These are phyloP conservation scores for Halichoeres trimaculatus DNA, from an alignment of 2,113 vertebrate genomes.

Conservation along the genomic window DNA sequence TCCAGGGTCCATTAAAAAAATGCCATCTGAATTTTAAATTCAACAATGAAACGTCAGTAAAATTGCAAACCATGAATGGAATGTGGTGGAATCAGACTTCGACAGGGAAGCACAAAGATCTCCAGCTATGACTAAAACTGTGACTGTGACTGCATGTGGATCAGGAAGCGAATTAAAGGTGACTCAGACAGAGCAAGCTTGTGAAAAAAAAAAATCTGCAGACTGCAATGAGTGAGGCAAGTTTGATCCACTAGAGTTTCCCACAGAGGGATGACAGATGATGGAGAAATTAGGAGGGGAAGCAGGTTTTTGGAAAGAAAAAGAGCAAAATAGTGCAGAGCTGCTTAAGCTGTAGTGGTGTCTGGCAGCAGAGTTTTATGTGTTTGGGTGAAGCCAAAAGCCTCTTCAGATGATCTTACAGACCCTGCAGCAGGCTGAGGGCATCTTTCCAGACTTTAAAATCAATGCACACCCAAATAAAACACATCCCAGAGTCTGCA, in stretches of 20 bases:
- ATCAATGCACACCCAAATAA: background rate
- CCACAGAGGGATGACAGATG: constrained; percentile 1
- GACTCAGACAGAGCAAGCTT: constrained; percentile 35
- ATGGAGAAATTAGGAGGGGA: constrained; percentile 1
- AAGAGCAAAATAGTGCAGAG: constrained; percentile 24
- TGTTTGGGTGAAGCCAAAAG: constrained; percentile 46
- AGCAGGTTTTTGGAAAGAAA: constrained; percentile 24
- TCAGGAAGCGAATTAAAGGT: constrained; percentile 21
- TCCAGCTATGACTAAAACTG: constrained; percentile 8
- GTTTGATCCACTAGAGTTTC: constrained; percentile 4
- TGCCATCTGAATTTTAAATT: too few species aligned
- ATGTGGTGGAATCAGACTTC: background rate
- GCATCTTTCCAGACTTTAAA: background rate
- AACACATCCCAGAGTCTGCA: background rate
- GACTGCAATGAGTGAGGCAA: background rate
- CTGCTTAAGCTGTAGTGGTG: constrained; percentile 45
- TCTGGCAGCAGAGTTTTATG: constrained; percentile 23
- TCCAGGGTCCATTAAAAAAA: background rate
- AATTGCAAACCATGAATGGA: background rate
- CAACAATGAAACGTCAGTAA: background rate
- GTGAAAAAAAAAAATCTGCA: constrained; percentile 50
- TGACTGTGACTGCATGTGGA: constrained; percentile 3
- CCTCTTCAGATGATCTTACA: constrained; percentile 54
- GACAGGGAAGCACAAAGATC: constrained; percentile 1
- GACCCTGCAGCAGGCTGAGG: background rate